Conservation (phyloP, 2,888 invertebrate species). For the Epinotia brunnichana region DNA sequence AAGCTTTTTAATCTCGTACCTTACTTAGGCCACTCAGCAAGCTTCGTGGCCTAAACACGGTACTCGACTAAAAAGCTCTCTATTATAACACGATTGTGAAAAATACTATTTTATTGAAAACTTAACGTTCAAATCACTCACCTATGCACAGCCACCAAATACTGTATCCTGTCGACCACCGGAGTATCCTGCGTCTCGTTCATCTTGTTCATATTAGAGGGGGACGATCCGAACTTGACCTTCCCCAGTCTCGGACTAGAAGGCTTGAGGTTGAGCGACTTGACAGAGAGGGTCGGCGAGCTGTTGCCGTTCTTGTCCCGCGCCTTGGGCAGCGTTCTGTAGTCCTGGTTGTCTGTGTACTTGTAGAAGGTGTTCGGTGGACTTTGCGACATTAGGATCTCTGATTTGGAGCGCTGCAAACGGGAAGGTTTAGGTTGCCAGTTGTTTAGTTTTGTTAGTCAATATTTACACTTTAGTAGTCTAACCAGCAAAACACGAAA, state of each 20-base stretch:
- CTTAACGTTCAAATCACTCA: too few relatives aligned
- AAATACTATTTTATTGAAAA: too few relatives aligned
- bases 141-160: constrained; percentile 90
- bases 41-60: too few relatives aligned
- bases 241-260: constrained; percentile 54
- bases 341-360: constrained; percentile 51
- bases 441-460: constrained; percentile 19
- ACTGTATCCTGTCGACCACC: constrained; percentile 68
- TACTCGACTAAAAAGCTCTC: too few relatives aligned
- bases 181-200: constrained; percentile 39
- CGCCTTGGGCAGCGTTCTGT: constrained; percentile 52
- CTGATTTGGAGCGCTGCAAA: constrained; percentile 78
- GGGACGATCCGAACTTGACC: constrained; percentile 65
- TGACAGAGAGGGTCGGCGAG: constrained; percentile 65
- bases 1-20: too few relatives aligned
- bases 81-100: too few relatives aligned
- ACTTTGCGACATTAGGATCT: constrained; percentile 74
- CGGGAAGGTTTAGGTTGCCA: constrained; percentile 34
- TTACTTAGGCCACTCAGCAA: too few relatives aligned
- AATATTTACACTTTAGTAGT: neutral
- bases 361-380: constrained; percentile 64
- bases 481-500: neutral
- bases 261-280: constrained; percentile 59
- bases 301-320: constrained; percentile 48
- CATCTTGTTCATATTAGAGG: constrained; percentile 57